phyloP scores from a whole-genome alignment of 2,113 vertebrate species.

The Astur gentilis region DNA sequence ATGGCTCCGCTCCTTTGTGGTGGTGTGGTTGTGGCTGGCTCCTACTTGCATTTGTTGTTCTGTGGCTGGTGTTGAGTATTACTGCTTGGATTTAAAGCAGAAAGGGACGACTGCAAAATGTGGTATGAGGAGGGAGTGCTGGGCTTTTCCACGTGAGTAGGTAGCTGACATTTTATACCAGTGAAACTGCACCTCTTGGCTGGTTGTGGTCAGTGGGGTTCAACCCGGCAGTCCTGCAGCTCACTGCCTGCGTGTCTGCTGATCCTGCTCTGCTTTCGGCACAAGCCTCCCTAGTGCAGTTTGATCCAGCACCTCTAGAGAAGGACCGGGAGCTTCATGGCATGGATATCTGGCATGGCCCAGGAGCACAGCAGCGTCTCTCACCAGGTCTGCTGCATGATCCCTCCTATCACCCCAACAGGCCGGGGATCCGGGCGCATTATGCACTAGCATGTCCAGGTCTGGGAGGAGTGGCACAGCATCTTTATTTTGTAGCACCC shows the following conservation, averaged over 20 bases:
- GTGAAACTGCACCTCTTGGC: neutral
- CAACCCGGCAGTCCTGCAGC: neutral
- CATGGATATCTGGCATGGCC: fast-evolving
- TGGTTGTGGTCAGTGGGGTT: neutral
- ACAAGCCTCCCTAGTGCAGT: neutral
- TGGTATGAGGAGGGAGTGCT: neutral
- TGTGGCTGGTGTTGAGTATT: neutral
- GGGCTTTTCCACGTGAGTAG: neutral
- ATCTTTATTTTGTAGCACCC: neutral
- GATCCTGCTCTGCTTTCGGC: neutral
- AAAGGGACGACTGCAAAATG: neutral
- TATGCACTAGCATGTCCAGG: fast-evolving
- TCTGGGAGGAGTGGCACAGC: neutral
- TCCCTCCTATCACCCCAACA: fast-evolving
- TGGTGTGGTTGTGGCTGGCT: neutral
- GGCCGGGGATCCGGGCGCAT: fast-evolving
- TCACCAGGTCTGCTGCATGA: neutral
- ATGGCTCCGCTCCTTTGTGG: neutral
- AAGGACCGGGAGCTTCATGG: neutral
- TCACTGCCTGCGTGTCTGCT: neutral
- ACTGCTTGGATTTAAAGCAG: neutral
- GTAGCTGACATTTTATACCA: neutral
- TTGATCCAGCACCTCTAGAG: neutral
- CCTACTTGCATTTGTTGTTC: neutral
- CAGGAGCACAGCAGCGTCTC: neutral